These are phyloP conservation scores for Hormiphora californensis DNA, from an alignment of 37 sponge, comb jelly and placozoan genomes.

Conservation along the genomic window DNA sequence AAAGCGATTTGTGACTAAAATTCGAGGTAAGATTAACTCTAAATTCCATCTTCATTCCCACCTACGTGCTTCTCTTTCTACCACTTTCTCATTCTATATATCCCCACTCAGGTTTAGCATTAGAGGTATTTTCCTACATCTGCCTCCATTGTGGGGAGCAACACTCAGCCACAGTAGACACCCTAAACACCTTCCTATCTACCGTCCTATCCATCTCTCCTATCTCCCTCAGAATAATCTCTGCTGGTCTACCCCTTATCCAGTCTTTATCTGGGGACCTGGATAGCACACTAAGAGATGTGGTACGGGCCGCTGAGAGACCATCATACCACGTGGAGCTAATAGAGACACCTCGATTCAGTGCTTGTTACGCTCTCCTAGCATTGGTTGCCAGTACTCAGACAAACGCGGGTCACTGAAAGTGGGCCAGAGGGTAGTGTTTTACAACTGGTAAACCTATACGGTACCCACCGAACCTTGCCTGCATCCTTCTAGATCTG, in stretches of 20 bases:
- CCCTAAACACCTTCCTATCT: constrained; percentile 25
- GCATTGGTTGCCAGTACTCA: neutral
- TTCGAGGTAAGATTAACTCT: too few relatives aligned
- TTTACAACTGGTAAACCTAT: neutral
- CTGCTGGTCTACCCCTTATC: neutral
- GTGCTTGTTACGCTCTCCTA: constrained; percentile 11
- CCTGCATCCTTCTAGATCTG: constrained; percentile 2
- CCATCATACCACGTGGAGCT: constrained; percentile 38
- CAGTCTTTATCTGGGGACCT: neutral
- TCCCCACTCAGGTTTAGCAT: too few relatives aligned
- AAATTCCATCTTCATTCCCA: too few relatives aligned
- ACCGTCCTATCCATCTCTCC: neutral
- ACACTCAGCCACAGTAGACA: neutral
- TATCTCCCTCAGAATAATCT: neutral
- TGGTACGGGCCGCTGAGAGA: constrained; percentile 12
- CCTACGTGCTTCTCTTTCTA: too few relatives aligned
- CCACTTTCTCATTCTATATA: too few relatives aligned
- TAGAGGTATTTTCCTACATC: too few relatives aligned
- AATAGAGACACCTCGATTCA: neutral
- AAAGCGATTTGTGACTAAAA: too few relatives aligned
- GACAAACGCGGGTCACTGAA: neutral
- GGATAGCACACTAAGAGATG: neutral
- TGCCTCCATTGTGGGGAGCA: too few relatives aligned
- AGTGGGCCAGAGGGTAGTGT: neutral
- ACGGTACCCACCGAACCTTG: constrained; percentile 10